phyloP scores from a whole-genome alignment of 2,888 invertebrate genomes.

The Nomada fucata region DNA sequence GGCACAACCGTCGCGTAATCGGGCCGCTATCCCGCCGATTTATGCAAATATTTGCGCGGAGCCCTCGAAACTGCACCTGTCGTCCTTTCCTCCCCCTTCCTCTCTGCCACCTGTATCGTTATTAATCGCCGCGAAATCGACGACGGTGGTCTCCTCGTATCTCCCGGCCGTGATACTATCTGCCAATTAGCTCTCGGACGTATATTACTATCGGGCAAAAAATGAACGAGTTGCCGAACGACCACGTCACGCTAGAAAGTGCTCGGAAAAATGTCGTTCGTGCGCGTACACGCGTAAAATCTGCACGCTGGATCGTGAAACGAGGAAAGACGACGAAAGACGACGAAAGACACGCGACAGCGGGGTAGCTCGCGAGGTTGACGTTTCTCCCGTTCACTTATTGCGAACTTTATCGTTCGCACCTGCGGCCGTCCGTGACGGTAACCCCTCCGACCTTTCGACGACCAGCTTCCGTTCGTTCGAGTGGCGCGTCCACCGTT shows the following conservation, averaged over 20 bases:
- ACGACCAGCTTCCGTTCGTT: too few species aligned
- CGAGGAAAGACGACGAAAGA: not conserved
- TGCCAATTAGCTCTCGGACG: slow-evolving; percentile 48
- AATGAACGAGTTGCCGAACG: slow-evolving; percentile 5
- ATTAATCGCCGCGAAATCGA: slow-evolving; percentile 65
- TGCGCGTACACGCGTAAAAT: not conserved
- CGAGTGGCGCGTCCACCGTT: too few species aligned
- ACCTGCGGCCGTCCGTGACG: too few species aligned
- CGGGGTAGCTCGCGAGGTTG: not conserved
- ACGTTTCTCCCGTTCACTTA: not conserved
- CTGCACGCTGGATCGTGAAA: not conserved
- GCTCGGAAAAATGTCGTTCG: not conserved
- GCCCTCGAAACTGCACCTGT: slow-evolving; percentile 23
- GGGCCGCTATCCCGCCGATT: slow-evolving; percentile 45
- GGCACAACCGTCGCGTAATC: slow-evolving; percentile 12
- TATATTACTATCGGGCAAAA: slow-evolving; percentile 24
- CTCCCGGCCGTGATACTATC: slow-evolving; percentile 27
- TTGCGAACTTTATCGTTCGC: not conserved
- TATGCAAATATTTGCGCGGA: slow-evolving; percentile 58
- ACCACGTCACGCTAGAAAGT: slow-evolving; percentile 1
- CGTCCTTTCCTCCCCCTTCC: not conserved
- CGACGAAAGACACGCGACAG: not conserved
- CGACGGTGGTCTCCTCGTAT: slow-evolving; percentile 61
- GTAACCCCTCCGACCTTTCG: too few species aligned
- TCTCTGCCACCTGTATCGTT: slow-evolving; percentile 22